Evolutionary conservation across 2,113 vertebrate genomes (phyloP).

Genomic region (Jaculus jaculus): DNA sequence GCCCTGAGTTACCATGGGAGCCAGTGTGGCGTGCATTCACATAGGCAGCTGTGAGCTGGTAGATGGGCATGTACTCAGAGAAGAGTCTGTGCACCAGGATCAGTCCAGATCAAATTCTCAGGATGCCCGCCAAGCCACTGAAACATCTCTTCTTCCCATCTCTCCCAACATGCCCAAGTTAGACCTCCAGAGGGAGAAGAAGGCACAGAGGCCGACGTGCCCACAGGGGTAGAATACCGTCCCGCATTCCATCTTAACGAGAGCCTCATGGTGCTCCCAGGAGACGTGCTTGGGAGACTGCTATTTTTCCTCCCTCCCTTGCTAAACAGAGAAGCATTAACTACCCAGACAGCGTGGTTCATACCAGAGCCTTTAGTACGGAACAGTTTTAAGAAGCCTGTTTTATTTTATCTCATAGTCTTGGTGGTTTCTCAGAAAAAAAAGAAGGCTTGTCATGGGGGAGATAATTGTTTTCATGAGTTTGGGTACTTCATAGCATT

Average conservation of each 20-base stretch:
- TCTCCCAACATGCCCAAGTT: not conserved
- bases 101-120: not conserved
- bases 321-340: not conserved
- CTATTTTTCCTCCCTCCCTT: not conserved
- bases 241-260: not conserved
- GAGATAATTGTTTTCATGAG: not conserved
- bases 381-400: not conserved
- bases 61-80: not conserved
- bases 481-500: not conserved
- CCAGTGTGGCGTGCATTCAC: not conserved
- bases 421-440: not conserved
- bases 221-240: not conserved
- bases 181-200: not conserved
- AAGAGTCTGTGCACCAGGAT: not conserved
- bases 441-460: too few species aligned
- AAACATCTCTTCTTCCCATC: not conserved
- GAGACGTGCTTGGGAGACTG: not conserved
- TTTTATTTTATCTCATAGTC: not conserved
- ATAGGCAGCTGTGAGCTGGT: not conserved
- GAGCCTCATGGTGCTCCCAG: not conserved
- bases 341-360: not conserved
- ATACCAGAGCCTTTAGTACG: not conserved
- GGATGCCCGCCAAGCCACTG: not conserved
- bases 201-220: not conserved
- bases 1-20: not conserved